Percentiles rank a stretch among this genome's conserved stretches.
Conservation (phyloP, 2,797 vertebrate genomes). For the Knipowitschia caucasica region DNA sequence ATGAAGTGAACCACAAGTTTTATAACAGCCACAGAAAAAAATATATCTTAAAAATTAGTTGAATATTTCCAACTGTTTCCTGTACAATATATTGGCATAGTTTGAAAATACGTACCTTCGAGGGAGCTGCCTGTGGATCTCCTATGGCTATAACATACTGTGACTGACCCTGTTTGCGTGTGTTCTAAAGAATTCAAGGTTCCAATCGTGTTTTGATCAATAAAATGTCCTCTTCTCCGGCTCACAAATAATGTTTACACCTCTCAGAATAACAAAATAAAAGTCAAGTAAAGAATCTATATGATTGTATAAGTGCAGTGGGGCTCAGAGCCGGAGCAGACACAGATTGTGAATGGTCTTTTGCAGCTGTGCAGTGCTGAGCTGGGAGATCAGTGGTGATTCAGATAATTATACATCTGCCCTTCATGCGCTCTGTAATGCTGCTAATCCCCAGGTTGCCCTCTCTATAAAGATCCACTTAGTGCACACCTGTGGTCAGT, state of each 20-base stretch:
- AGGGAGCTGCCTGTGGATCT: too few species aligned
- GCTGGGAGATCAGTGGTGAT: neutral
- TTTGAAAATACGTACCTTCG: too few species aligned
- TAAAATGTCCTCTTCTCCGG: too few species aligned
- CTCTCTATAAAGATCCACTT: constrained; percentile 12
- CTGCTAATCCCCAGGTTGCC: constrained; percentile 13
- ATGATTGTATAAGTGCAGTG: constrained; percentile 10
- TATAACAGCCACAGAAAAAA: too few species aligned
- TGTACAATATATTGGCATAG: too few species aligned
- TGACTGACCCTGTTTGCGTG: too few species aligned
- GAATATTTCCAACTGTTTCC: too few species aligned
- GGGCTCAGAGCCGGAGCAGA: constrained; percentile 32
- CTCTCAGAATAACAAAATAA: neutral
- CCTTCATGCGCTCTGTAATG: neutral
- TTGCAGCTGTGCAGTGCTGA: constrained; percentile 4
- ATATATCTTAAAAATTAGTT: too few species aligned
- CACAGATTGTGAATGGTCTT: constrained; percentile 1
- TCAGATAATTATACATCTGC: neutral
- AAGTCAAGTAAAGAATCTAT: neutral
- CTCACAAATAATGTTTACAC: neutral
- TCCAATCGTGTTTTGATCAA: too few species aligned
- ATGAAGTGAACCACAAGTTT: too few species aligned
- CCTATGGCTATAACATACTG: too few species aligned
- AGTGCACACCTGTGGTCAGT: neutral
- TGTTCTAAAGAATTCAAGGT: too few species aligned